These are phyloP conservation scores for Apis mellifera DNA, from an alignment of 1,140 invertebrate genomes.

Conservation along the genomic window DNA sequence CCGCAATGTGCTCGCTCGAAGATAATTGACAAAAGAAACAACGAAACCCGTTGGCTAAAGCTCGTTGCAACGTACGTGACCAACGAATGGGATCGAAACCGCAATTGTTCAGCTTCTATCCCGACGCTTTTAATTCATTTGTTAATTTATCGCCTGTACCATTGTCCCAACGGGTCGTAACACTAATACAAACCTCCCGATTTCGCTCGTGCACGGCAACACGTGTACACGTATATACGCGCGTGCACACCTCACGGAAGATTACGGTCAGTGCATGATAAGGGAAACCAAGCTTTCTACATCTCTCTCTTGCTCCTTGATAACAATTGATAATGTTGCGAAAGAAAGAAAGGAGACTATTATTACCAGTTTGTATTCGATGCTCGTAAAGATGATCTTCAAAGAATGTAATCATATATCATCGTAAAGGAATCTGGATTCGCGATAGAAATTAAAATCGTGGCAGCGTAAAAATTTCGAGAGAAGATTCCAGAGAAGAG, in stretches of 20 bases:
- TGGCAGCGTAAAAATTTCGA: not conserved
- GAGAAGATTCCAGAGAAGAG: not conserved
- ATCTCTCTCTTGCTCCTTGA: not conserved
- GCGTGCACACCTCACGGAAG: not conserved
- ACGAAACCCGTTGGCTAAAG: not conserved
- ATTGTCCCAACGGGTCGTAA: conserved; percentile 21
- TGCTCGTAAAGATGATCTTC: not conserved
- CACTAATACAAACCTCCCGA: not conserved
- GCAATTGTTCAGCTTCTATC: conserved; percentile 63
- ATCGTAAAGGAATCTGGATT: not conserved
- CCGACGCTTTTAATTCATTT: conserved; percentile 67
- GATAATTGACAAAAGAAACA: conserved; percentile 45
- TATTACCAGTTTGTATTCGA: too few species aligned
- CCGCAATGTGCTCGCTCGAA: not conserved
- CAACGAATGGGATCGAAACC: conserved; percentile 28
- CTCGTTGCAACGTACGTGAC: conserved; percentile 37
- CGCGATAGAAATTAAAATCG: not conserved
- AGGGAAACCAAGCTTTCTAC: not conserved
- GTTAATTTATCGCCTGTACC: conserved; percentile 61
- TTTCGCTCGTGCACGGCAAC: not conserved
- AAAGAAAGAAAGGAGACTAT: not conserved
- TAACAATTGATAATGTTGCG: not conserved
- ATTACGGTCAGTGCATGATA: conserved; percentile 52
- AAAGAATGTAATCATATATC: not conserved
- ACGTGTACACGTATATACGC: not conserved